Conservation (phyloP, 2,113 vertebrate species). For the Galbula dea region DNA sequence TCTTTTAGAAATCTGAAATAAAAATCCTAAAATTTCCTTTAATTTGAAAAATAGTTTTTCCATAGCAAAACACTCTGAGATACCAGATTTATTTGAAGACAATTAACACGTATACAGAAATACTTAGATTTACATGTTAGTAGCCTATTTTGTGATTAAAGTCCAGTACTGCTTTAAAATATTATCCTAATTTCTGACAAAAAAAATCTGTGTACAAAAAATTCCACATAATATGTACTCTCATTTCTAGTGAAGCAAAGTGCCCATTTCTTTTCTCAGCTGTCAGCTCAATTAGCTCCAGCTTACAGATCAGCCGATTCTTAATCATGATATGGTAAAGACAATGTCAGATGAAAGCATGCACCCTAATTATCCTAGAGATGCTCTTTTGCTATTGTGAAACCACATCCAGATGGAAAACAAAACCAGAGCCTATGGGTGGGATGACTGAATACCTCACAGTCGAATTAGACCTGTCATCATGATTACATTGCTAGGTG, state of each 20-base stretch:
- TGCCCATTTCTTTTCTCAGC: neutral
- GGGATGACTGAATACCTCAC: neutral
- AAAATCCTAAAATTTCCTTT: neutral
- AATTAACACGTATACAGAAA: neutral
- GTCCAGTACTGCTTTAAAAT: neutral
- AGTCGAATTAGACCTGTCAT: neutral
- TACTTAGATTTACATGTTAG: neutral
- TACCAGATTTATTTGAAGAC: neutral
- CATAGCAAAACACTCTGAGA: neutral
- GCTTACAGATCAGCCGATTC: neutral
- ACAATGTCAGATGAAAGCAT: neutral
- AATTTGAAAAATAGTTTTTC: neutral
- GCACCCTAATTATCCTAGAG: neutral
- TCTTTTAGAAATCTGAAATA: neutral
- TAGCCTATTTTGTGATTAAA: neutral
- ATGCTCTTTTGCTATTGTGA: neutral
- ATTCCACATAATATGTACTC: neutral
- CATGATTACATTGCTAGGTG: no score
- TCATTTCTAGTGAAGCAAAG: neutral
- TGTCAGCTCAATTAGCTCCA: neutral
- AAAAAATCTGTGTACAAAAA: neutral
- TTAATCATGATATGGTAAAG: neutral
- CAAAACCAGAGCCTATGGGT: fast-evolving
- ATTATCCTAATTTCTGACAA: neutral
- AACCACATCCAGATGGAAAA: neutral